These are phyloP conservation scores for Acleris laterana DNA, from an alignment of 2,888 invertebrate genomes.

Conservation along the genomic window DNA sequence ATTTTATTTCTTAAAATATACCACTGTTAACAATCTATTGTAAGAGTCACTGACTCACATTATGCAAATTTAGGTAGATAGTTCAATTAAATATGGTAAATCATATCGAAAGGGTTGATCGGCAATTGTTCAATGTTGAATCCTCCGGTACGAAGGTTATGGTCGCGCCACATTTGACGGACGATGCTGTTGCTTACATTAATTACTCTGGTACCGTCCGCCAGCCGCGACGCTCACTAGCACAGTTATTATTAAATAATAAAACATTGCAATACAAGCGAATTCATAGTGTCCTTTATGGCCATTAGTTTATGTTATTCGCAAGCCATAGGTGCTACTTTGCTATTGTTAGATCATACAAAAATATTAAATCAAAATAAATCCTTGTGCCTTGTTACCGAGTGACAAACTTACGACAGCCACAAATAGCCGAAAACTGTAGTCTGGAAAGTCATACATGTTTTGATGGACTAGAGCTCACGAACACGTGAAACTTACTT, in stretches of 20 bases:
- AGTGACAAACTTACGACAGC: conserved; percentile 58
- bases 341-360: conserved; percentile 79
- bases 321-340: conserved; percentile 80
- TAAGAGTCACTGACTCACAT: conserved; percentile 57
- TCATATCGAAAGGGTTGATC: conserved; percentile 43
- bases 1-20: conserved; percentile 73
- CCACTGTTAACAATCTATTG: conserved; percentile 68
- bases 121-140: conserved; percentile 30
- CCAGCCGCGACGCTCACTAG: conserved; percentile 23
- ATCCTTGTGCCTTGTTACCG: conserved; percentile 59
- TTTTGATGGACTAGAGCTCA: conserved; percentile 81
- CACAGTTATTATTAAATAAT: conserved; percentile 60
- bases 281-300: conserved; percentile 76
- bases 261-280: conserved; percentile 82
- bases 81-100: conserved; percentile 26
- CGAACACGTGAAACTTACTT: conserved; percentile 63
- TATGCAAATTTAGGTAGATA: conserved; percentile 42
- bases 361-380: conserved; percentile 73
- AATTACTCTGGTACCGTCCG: conserved; percentile 6
- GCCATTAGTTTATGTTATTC: conserved; percentile 81
- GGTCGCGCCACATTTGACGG: conserved; percentile 9
- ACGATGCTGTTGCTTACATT: conserved; percentile 6
- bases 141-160: conserved; percentile 11
- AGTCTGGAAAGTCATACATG: conserved; percentile 63
- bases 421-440: conserved; percentile 53